Evolutionary conservation across 2,888 invertebrate genomes (phyloP).

Genomic region (Melieria picta): DNA sequence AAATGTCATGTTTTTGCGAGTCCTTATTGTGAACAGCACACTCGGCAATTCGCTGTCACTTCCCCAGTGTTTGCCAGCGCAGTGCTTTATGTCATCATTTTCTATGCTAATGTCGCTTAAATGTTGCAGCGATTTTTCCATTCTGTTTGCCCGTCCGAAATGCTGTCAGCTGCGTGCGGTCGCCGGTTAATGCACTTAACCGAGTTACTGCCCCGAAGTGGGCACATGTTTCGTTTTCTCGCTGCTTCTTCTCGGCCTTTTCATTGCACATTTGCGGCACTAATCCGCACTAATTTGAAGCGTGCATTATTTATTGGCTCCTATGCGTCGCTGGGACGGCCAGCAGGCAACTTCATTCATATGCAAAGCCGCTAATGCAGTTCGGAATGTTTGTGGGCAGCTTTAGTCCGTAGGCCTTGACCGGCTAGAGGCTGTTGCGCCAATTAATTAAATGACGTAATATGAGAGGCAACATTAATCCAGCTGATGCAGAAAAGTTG

Average conservation of each 20-base stretch:
- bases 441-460: no score
- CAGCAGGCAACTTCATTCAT: no score
- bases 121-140: slow-evolving; percentile 11
- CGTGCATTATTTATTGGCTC: slow-evolving; percentile 42
- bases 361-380: no score
- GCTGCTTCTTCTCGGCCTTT: slow-evolving; percentile 17
- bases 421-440: no score
- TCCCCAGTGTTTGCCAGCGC: slow-evolving; percentile 1
- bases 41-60: slow-evolving; percentile 29
- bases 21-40: no score
- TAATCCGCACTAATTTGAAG: slow-evolving; percentile 10
- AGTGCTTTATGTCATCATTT: slow-evolving; percentile 54
- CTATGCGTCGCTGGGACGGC: slow-evolving; percentile 22
- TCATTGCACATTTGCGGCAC: slow-evolving; percentile 9
- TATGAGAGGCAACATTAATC: no score
- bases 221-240: slow-evolving; percentile 41
- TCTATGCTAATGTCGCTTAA: slow-evolving; percentile 44
- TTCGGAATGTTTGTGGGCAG: no score
- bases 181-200: slow-evolving; percentile 39
- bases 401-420: no score
- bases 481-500: no score
- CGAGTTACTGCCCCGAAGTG: slow-evolving; percentile 29
- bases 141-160: slow-evolving; percentile 33
- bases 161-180: slow-evolving; percentile 45
- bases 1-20: slow-evolving; percentile 49